Base-by-base conservation (phyloP, 1,140 invertebrate genomes). In the Doryteuthis pealeii region DNA sequence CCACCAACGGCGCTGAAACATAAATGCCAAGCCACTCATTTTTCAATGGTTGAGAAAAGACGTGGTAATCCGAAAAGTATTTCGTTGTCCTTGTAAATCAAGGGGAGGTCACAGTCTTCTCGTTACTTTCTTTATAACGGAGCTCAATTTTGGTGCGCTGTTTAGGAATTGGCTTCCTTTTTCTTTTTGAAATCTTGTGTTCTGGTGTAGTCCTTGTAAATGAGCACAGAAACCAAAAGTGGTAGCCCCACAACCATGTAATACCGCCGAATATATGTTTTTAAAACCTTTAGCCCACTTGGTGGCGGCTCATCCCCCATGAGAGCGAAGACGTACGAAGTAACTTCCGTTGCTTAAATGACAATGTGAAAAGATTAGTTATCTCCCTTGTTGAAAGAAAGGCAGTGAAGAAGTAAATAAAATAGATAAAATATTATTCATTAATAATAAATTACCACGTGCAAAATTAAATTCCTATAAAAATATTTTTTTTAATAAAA, bases 1-100 rank as follows among this genome's bases (percentile, higher is more conserved):
- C 66, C 66, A 68, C 28, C 28, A 68, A 28, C 32, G 28, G 22
- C 31, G 66, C 66, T 68, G 66, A 8, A 68, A 33, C 66, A 68
- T 68, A 33, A 68, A 68, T 33, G 15, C 30, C 31, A 68, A 62
- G 18, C 18, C 54, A 62, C 18, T 4, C 15, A n/a, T 62, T 62
- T 5, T n/a, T 18, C 26, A 22, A 49, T 15, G 12, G 54, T 28
- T n/a, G 22, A 62, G 26, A 6, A 58, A 58, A 6, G 26, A 18
- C 6, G 18, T 5, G 26, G 1, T n/a, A 4, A 2, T 62, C 54
- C 18, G 5, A 62, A n/a, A 8, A 62, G 26, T 62, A 14, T 62
- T 22, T 28, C 4, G 3, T 58, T 18, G 18, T 62, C 2, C 18
- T 22, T 22, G 5, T 28, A 22, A 8, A 0, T 2, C 0, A 28